A percentile compares a stretch with the other conserved stretches of the same genome.
Conservation (phyloP, 2,888 invertebrate species). For the Drosophila anomalata region DNA sequence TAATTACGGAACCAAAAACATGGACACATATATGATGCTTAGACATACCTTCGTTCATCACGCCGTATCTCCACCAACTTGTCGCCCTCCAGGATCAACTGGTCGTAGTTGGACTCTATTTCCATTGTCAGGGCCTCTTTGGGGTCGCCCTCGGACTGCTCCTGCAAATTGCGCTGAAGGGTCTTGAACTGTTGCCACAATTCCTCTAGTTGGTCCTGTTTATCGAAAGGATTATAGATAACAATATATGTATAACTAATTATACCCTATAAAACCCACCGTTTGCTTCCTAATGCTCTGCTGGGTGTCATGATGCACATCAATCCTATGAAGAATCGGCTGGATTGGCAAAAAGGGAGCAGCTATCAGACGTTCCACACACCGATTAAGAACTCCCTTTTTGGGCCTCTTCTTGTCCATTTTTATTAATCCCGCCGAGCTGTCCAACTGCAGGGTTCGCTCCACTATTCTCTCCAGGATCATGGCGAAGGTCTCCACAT, state of each 20-base stretch:
- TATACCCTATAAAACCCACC: conserved; percentile 51
- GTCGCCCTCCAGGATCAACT: conserved; percentile 82
- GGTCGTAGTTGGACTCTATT: conserved; percentile 83
- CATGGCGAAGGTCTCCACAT: conserved; percentile 80
- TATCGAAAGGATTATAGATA: not conserved
- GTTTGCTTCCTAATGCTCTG: conserved; percentile 81
- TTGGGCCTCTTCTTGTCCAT: conserved; percentile 64
- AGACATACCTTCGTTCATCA: conserved; percentile 76
- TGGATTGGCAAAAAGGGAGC: conserved; percentile 77
- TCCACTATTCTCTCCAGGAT: conserved; percentile 80
- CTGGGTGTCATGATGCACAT: conserved; percentile 81
- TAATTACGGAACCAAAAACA: conserved; percentile 26
- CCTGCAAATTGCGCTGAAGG: conserved; percentile 81
- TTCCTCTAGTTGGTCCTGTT: conserved; percentile 77
- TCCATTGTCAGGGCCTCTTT: conserved; percentile 82
- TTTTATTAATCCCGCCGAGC: conserved; percentile 41
- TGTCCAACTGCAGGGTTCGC: conserved; percentile 54
- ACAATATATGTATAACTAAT: too few species aligned
- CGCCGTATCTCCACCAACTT: conserved; percentile 81
- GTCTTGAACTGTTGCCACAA: conserved; percentile 83
- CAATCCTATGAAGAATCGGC: conserved; percentile 79
- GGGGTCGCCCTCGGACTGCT: conserved; percentile 81
- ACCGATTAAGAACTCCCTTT: conserved; percentile 64
- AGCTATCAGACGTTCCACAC: conserved; percentile 69
- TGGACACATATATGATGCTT: not conserved